Conservation (phyloP, 1,140 invertebrate species). For the Chrysoperla carnea region DNA sequence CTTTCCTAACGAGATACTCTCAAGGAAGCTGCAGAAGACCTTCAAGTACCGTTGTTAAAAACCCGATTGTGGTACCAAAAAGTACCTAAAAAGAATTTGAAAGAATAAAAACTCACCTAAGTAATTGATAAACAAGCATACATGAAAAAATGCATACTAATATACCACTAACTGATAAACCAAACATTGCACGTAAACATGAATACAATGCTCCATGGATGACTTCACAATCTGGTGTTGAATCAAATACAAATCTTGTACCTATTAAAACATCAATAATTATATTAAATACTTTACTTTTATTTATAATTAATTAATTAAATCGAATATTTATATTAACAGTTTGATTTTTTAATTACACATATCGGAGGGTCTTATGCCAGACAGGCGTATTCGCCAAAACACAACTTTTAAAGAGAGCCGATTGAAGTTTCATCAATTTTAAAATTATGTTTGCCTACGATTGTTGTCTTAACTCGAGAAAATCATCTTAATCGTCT, state of each 20-base stretch:
- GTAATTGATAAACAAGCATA: conserved; percentile 76
- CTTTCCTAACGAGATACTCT: too few relatives aligned
- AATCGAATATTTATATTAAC: background rate
- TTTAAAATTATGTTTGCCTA: too few relatives aligned
- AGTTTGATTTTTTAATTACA: too few relatives aligned
- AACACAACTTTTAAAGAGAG: too few relatives aligned
- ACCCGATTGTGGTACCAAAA: too few relatives aligned
- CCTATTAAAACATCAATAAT: conserved; percentile 13
- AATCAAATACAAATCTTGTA: conserved; percentile 56
- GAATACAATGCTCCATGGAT: conserved; percentile 74
- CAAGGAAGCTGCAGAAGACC: too few relatives aligned
- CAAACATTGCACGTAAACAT: conserved; percentile 72
- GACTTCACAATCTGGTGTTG: conserved; percentile 68
- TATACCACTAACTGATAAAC: conserved; percentile 72
- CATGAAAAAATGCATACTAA: conserved; percentile 79
- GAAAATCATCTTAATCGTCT: too few relatives aligned
- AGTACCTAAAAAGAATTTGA: background rate
- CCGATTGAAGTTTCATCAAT: too few relatives aligned
- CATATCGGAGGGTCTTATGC: too few relatives aligned
- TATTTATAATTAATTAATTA: background rate
- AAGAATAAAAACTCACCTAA: conserved; percentile 33
- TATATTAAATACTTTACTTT: background rate
- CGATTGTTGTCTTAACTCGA: too few relatives aligned
- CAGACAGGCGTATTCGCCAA: too few relatives aligned
- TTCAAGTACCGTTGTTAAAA: too few relatives aligned